These are phyloP conservation scores for Valencia hispanica DNA, from an alignment of 2,797 vertebrate genomes.

Conservation along the genomic window DNA sequence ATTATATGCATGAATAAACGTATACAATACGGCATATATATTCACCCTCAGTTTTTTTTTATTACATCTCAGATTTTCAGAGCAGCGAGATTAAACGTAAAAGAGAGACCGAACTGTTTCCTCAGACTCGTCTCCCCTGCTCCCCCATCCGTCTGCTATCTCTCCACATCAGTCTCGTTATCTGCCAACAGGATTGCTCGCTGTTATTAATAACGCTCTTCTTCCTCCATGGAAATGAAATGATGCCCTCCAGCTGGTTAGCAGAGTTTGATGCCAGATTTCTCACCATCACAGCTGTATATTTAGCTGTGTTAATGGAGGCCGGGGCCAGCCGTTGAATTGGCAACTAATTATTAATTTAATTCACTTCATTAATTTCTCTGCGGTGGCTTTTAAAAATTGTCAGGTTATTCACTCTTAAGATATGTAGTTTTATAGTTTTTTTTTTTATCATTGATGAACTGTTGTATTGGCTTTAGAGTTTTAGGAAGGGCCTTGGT, in stretches of 20 bases:
- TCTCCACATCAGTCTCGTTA: conserved; percentile 48
- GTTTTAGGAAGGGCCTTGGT: too few relatives aligned
- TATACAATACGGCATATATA: neutral
- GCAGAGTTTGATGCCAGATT: conserved; percentile 60
- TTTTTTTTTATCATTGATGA: neutral
- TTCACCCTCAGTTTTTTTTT: conserved; percentile 3
- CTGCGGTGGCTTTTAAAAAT: neutral
- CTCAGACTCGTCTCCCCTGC: conserved; percentile 11
- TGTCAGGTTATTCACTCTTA: neutral
- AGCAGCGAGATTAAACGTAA: conserved; percentile 3
- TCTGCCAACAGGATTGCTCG: conserved; percentile 46
- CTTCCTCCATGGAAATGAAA: conserved; percentile 60
- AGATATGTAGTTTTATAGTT: neutral
- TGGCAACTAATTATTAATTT: conserved; percentile 49
- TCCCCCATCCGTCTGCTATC: conserved; percentile 41
- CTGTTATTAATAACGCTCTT: conserved; percentile 60
- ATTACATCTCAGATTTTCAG: neutral
- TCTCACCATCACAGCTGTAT: conserved; percentile 56
- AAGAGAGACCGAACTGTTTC: conserved; percentile 2
- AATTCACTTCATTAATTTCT: neutral
- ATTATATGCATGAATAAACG: neutral
- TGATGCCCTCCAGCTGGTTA: conserved; percentile 59
- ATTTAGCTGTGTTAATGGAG: conserved; percentile 56
- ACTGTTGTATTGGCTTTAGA: neutral
- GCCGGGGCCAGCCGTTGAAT: conserved; percentile 33